Conservation (phyloP, 2,888 invertebrate species). For the Colostygia pectinataria region DNA sequence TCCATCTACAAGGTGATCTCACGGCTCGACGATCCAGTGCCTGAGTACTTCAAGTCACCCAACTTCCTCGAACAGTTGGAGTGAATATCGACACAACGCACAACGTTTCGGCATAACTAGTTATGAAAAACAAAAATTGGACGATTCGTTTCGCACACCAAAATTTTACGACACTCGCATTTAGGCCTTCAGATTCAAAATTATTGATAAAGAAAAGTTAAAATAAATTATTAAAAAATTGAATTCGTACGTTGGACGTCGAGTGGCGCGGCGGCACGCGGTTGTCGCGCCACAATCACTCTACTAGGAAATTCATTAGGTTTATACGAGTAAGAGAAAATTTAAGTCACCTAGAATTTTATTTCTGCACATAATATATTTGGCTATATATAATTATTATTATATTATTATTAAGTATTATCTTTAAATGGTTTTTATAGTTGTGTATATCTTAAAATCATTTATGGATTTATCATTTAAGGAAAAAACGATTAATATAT, state of each 20-base stretch:
- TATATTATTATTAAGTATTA: constrained; percentile 83
- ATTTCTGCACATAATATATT: constrained; percentile 84
- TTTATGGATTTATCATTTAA: constrained; percentile 82
- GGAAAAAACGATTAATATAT: constrained; percentile 82
- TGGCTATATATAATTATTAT: constrained; percentile 83
- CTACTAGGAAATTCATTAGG: constrained; percentile 81
- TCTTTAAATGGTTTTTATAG: constrained; percentile 83
- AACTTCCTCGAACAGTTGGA: constrained; percentile 99
- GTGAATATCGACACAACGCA: constrained; percentile 80
- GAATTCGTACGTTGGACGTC: constrained; percentile 77
- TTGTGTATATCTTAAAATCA: constrained; percentile 83
- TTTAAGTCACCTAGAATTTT: constrained; percentile 84
- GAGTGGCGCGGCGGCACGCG: constrained; percentile 49
- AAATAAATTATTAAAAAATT: constrained; percentile 76
- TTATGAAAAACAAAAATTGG: constrained; percentile 63
- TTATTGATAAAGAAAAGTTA: constrained; percentile 78
- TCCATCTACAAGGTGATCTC: constrained; percentile 99
- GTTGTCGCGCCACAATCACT: constrained; percentile 56
- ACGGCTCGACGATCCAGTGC: constrained; percentile 98
- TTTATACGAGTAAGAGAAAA: constrained; percentile 80
- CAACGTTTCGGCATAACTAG: constrained; percentile 65
- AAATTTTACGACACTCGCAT: constrained; percentile 86
- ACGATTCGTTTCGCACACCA: constrained; percentile 81
- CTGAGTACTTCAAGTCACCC: constrained; percentile 99
- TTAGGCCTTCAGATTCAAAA: constrained; percentile 87